Conservation (phyloP, 1,140 invertebrate genomes). For the Drosophila serrata region DNA sequence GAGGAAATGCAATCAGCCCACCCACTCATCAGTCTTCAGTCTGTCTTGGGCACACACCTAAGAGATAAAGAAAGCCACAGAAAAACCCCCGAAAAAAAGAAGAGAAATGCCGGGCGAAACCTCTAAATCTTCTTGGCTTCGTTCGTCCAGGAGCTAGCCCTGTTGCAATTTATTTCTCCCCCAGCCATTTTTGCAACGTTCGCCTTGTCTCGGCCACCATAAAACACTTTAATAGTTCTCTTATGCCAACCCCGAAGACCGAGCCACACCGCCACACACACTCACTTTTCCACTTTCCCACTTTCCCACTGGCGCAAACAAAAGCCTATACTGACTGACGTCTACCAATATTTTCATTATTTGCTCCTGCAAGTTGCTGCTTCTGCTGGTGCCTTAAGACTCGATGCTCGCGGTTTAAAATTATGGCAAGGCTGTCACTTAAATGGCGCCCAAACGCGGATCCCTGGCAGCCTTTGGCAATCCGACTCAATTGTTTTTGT, state of each 20-base stretch:
- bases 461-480: constrained; percentile 13
- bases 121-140: constrained; percentile 42
- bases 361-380: constrained; percentile 14
- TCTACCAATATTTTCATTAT: constrained; percentile 53
- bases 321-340: constrained; percentile 45
- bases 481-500: constrained; percentile 67
- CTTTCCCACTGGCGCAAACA: background rate
- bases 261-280: constrained; percentile 17
- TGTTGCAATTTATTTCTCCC: constrained; percentile 47
- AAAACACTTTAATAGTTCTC: constrained; percentile 82
- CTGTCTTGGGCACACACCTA: constrained; percentile 40
- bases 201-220: constrained; percentile 75
- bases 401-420: constrained; percentile 70
- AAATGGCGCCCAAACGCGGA: constrained; percentile 36
- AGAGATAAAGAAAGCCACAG: constrained; percentile 50
- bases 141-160: constrained; percentile 23
- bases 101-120: constrained; percentile 18
- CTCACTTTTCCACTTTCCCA: background rate
- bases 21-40: constrained; percentile 42
- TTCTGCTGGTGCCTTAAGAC: constrained; percentile 16
- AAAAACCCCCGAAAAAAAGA: constrained; percentile 38
- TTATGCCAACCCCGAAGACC: constrained; percentile 41
- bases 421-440: constrained; percentile 73
- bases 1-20: constrained; percentile 33
- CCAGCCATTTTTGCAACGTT: constrained; percentile 42